These are phyloP conservation scores for Lates calcarifer DNA, from an alignment of 2,113 vertebrate species.

Conservation along the genomic window DNA sequence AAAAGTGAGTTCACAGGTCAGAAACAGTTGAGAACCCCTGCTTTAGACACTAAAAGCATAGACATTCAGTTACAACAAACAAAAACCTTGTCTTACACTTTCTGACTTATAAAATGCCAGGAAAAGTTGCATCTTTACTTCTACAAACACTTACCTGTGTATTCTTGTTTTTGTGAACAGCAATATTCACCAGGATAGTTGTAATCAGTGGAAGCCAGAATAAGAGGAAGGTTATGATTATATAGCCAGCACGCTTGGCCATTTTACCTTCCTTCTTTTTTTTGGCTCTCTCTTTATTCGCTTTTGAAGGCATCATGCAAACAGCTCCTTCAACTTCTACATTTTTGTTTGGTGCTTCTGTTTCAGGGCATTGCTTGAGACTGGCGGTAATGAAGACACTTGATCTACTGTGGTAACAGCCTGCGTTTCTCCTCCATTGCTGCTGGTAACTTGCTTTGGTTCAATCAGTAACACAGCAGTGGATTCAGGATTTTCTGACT, in stretches of 20 bases:
- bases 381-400: conserved; percentile 22
- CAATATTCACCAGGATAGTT: conserved; percentile 73
- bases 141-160: conserved; percentile 66
- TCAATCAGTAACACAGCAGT: conserved; percentile 38
- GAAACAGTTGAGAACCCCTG: no score
- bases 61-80: not conserved
- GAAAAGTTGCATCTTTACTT: not conserved
- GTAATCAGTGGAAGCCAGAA: conserved; percentile 83
- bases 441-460: conserved; percentile 18
- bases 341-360: not conserved
- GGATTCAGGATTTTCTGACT: conserved; percentile 25
- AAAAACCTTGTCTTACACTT: not conserved
- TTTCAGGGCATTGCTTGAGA: conserved; percentile 17
- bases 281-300: conserved; percentile 70
- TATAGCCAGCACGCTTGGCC: conserved; percentile 85
- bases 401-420: conserved; percentile 28
- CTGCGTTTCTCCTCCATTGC: conserved; percentile 1
- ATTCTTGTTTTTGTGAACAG: conserved; percentile 45
- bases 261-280: conserved; percentile 84
- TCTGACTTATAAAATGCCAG: not conserved
- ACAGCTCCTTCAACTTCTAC: conserved; percentile 73
- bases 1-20: not conserved
- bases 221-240: conserved; percentile 83
- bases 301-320: conserved; percentile 83
- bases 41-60: no score